Base-by-base conservation (phyloP, 1,140 invertebrate genomes). In the Manduca sexta region DNA sequence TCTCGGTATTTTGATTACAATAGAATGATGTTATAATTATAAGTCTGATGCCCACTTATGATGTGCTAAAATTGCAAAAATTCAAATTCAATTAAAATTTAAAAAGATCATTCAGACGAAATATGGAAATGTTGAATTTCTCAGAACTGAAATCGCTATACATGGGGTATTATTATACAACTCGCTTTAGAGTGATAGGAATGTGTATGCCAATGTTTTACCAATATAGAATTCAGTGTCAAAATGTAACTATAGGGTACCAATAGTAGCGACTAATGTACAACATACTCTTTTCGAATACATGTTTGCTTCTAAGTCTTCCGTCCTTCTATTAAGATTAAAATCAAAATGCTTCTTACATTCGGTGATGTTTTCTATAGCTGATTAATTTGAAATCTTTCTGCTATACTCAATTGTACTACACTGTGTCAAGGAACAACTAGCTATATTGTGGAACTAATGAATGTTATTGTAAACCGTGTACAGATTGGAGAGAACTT, bases 231-330 rank as follows among this genome's bases (percentile, higher is more conserved):
- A 69, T 57, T 80, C 62, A 69, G 81, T 84, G 81, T 84, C 79
- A 81, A 84, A 82, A 63, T 74, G 71, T 80, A 81, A 83, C 64
- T 65, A 64, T 84, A 83, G 79, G 75, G 75, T 84, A 84, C 75
- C 81, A 81, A 54, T 60, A 49, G 52, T 73, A 68, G 50, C 56
- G 46, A 34, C 7, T 14, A 17, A 71, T 74, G 53, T 69, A 69
- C 55, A 61, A 57, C 58, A 56, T 60, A 65, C 45, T 58, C 61
- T 74, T 74, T 73, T 60, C 60, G 62, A 58, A 52, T 55, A 57
- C 46, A 55, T 49, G 60, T 73, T 79, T 71, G 73, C 74, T 84
- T 76, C 63, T 72, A 74, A 70, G 77, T 83, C 81, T 84, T 84
- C 81, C 81, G 81, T 84, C 81, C 81, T 80, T 64, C 66, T 64